phyloP scores from a whole-genome alignment of 2,113 vertebrate species.

The Hepsetus odoe region DNA sequence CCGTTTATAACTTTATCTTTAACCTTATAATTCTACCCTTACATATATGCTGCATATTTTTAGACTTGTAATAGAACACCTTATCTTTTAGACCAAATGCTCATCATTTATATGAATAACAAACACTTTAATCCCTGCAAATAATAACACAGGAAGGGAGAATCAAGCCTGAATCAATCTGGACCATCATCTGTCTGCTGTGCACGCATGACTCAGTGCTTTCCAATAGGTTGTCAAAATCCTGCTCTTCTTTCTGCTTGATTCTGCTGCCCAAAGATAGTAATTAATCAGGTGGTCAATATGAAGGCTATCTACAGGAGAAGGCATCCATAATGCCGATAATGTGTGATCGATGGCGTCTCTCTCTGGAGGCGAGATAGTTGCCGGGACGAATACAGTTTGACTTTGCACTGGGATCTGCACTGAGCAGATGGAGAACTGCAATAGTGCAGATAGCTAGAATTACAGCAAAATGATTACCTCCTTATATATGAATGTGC shows the following conservation, averaged over 20 bases:
- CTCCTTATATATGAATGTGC: not conserved
- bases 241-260: constrained; percentile 1
- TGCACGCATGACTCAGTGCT: constrained; percentile 3
- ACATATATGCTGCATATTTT: no score
- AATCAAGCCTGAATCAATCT: not conserved
- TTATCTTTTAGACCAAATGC: not conserved
- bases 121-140: not conserved
- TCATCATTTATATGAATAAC: not conserved
- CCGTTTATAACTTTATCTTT: no score
- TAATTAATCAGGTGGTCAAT: constrained; percentile 78
- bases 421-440: constrained; percentile 35
- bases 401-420: constrained; percentile 67
- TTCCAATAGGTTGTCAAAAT: constrained; percentile 30
- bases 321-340: constrained; percentile 75
- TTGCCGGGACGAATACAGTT: constrained; percentile 65
- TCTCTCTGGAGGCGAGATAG: constrained; percentile 63
- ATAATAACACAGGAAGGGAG: not conserved
- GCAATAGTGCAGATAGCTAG: constrained; percentile 10
- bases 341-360: constrained; percentile 70
- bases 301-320: constrained; percentile 72
- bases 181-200: no score
- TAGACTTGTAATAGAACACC: not conserved
- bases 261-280: constrained; percentile 72
- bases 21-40: not conserved
- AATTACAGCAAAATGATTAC: constrained; percentile 31